phyloP scores from a whole-genome alignment of 2,113 vertebrate species.

The Telmatochromis sp. region DNA sequence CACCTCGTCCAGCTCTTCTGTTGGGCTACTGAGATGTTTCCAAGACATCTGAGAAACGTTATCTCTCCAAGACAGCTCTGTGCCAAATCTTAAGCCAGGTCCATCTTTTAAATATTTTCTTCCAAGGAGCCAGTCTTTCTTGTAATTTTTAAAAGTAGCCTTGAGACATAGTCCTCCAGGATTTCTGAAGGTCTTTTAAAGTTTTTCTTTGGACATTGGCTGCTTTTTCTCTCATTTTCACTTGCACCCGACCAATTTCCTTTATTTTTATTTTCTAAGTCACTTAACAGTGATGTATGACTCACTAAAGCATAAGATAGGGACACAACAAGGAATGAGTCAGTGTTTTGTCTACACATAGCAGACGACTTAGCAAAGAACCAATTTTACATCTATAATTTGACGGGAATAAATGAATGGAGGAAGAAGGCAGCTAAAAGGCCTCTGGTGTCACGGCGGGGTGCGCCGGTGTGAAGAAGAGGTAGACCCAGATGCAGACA shows the following conservation, averaged over 20 bases:
- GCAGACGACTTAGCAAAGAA: not conserved
- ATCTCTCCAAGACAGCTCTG: not conserved
- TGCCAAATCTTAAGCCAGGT: not conserved
- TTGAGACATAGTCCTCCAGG: not conserved
- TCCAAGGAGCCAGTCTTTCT: not conserved
- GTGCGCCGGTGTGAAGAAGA: too few species aligned
- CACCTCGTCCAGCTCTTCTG: not conserved
- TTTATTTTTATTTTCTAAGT: not conserved
- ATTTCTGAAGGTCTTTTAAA: not conserved
- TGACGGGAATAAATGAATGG: not conserved
- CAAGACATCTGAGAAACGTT: not conserved
- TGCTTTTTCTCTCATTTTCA: not conserved
- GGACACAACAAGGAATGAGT: not conserved
- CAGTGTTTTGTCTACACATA: not conserved
- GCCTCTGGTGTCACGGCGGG: not conserved
- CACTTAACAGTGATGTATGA: not conserved
- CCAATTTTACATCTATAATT: not conserved
- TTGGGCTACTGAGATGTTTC: not conserved
- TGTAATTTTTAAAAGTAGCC: not conserved
- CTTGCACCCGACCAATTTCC: fast-evolving
- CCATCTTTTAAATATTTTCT: not conserved
- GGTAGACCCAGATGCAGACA: too few species aligned
- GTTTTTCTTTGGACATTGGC: not conserved
- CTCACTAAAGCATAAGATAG: not conserved
- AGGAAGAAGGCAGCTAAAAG: not conserved